Evolutionary conservation across 1,140 invertebrate species (phyloP).

Genomic region (Muscidifurax raptorellus): DNA sequence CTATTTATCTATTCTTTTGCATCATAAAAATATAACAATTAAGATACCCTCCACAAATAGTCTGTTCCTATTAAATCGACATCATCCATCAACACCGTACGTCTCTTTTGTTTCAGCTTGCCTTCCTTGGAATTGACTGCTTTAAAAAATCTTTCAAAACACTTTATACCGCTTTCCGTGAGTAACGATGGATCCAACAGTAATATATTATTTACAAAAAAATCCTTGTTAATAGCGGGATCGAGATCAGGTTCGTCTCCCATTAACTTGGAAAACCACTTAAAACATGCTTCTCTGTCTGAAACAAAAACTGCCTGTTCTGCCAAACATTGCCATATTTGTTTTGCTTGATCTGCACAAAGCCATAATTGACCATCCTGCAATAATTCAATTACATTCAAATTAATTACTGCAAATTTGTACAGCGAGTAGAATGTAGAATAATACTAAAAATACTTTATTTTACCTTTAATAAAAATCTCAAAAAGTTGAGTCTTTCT

Average conservation of each 20-base stretch:
- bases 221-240: constrained; percentile 96
- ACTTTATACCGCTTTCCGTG: constrained; percentile 97
- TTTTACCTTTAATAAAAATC: constrained; percentile 87
- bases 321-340: constrained; percentile 97
- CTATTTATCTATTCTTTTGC: constrained; percentile 6
- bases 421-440: not conserved
- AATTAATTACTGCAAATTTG: not conserved
- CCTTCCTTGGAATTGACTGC: constrained; percentile 97
- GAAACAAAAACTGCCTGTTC: constrained; percentile 93
- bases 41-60: constrained; percentile 93
- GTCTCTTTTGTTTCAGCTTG: constrained; percentile 91
- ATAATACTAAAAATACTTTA: constrained; percentile 2
- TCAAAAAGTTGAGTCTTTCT: constrained; percentile 95
- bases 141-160: constrained; percentile 97
- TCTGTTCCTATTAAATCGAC: constrained; percentile 96
- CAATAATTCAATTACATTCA: constrained; percentile 35
- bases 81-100: constrained; percentile 88
- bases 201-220: constrained; percentile 97
- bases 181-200: constrained; percentile 93
- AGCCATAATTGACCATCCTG: constrained; percentile 96
- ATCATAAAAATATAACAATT: constrained; percentile 13
- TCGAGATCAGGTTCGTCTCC: constrained; percentile 97
- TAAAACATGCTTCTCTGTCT: constrained; percentile 97
- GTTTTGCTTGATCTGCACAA: constrained; percentile 96
- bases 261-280: constrained; percentile 99